These are phyloP conservation scores for Dichetophora obliterata DNA, from an alignment of 2,888 invertebrate genomes.

Conservation along the genomic window DNA sequence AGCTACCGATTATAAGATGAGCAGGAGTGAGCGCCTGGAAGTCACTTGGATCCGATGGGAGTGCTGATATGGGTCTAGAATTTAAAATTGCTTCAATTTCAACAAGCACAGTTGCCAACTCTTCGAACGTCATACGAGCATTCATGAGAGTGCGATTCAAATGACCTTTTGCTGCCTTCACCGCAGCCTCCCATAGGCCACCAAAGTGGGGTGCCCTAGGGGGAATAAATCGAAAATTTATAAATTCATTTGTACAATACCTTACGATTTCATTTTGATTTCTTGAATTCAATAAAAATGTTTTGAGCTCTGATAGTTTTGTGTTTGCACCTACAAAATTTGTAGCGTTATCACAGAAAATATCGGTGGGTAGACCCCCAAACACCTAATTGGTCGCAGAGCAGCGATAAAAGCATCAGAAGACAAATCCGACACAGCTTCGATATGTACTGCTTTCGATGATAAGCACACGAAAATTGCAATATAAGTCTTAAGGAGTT, in stretches of 20 bases:
- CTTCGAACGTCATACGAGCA: slow-evolving; percentile 38
- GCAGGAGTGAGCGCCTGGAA: background rate
- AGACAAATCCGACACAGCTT: slow-evolving; percentile 42
- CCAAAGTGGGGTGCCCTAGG: slow-evolving; percentile 43
- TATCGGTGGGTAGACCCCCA: slow-evolving; percentile 21
- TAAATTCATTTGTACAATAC: slow-evolving; percentile 34
- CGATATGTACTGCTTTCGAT: slow-evolving; percentile 44
- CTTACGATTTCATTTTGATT: slow-evolving; percentile 16
- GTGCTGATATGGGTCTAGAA: slow-evolving; percentile 38
- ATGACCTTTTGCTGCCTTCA: slow-evolving; percentile 43
- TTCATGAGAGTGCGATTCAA: slow-evolving; percentile 20
- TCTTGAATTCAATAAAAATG: background rate
- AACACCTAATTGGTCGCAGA: too few relatives aligned
- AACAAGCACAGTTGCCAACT: slow-evolving; percentile 41
- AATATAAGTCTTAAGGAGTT: slow-evolving; percentile 35
- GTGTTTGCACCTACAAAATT: background rate
- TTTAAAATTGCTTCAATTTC: slow-evolving; percentile 39
- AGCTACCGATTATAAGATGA: slow-evolving; percentile 35
- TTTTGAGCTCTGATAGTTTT: background rate
- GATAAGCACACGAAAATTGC: background rate
- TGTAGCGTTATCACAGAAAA: slow-evolving; percentile 30
- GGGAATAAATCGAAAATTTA: slow-evolving; percentile 36
- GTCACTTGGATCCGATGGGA: slow-evolving; percentile 43
- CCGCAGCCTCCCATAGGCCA: slow-evolving; percentile 21
- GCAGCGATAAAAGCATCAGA: slow-evolving; percentile 42